Evolutionary conservation across 2,797 vertebrate species (phyloP).

Genomic region (Pachyuromys duprasi): DNA sequence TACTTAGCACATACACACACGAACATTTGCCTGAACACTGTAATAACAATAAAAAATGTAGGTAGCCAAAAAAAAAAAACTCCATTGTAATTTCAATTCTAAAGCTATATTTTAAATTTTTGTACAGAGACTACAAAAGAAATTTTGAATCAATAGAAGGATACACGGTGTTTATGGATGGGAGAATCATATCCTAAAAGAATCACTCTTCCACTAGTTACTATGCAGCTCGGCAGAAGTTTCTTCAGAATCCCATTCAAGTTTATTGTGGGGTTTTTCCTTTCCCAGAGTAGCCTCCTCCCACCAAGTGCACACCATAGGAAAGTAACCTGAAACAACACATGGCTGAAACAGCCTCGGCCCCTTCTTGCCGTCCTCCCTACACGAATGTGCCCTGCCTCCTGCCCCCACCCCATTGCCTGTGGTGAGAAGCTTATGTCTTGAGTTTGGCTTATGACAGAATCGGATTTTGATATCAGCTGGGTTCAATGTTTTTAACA

Average conservation of each 20-base stretch:
- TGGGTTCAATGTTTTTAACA: constrained; percentile 41
- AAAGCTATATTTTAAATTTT: not conserved
- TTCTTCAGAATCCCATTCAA: not conserved
- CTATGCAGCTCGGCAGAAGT: not conserved
- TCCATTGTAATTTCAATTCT: not conserved
- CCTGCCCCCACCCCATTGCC: no score
- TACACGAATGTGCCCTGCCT: accelerated
- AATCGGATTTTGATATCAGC: not conserved
- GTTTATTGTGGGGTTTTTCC: not conserved
- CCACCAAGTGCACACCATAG: not conserved
- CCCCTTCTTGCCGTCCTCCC: not conserved
- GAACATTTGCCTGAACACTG: not conserved
- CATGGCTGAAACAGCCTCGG: accelerated
- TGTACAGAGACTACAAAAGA: constrained; percentile 20
- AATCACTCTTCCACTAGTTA: not conserved
- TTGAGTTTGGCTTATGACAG: not conserved
- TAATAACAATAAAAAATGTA: not conserved
- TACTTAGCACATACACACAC: not conserved
- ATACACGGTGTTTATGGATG: not conserved
- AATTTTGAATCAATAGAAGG: constrained; percentile 28
- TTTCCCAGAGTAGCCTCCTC: not conserved
- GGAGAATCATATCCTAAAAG: not conserved
- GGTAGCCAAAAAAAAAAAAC: not conserved
- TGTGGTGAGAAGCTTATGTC: not conserved
- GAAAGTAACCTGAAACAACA: not conserved